Conservation (phyloP, 2,888 invertebrate genomes). For the Erebia epiphron region DNA sequence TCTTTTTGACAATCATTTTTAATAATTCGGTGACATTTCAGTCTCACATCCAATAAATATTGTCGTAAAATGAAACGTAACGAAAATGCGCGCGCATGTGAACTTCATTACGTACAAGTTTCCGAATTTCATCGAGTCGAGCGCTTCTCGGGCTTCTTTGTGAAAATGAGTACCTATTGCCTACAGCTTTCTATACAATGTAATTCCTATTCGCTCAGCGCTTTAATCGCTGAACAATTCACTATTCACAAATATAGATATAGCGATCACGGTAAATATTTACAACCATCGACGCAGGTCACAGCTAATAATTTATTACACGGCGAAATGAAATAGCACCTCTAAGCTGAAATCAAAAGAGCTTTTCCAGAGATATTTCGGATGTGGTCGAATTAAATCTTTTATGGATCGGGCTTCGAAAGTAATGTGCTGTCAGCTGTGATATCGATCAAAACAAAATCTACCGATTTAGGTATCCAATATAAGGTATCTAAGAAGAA, state of each 20-base stretch:
- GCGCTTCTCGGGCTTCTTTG: not conserved
- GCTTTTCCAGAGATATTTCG: conserved; percentile 24
- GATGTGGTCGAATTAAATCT: conserved; percentile 46
- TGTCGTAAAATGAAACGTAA: not conserved
- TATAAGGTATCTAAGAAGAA: not conserved
- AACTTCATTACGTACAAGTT: not conserved
- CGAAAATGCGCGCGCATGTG: conserved; percentile 9
- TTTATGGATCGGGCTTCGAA: conserved; percentile 54
- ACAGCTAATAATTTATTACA: conserved; percentile 49
- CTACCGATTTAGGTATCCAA: not conserved
- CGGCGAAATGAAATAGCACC: conserved; percentile 47
- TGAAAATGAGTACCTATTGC: not conserved
- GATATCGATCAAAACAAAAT: conserved; percentile 46
- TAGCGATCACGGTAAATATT: conserved; percentile 57
- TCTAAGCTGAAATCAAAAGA: not conserved
- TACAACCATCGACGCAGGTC: conserved; percentile 41
- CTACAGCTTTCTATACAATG: not conserved
- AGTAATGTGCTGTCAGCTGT: conserved; percentile 45
- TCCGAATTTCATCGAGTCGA: not conserved
- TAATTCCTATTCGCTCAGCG: not conserved
- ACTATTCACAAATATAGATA: conserved; percentile 15
- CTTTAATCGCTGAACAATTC: conserved; percentile 6
- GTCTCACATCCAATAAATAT: not conserved
- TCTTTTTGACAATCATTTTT: no score
- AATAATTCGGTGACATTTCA: no score